phyloP scores from a whole-genome alignment of 2,888 invertebrate species.

The Junonia oenone region DNA sequence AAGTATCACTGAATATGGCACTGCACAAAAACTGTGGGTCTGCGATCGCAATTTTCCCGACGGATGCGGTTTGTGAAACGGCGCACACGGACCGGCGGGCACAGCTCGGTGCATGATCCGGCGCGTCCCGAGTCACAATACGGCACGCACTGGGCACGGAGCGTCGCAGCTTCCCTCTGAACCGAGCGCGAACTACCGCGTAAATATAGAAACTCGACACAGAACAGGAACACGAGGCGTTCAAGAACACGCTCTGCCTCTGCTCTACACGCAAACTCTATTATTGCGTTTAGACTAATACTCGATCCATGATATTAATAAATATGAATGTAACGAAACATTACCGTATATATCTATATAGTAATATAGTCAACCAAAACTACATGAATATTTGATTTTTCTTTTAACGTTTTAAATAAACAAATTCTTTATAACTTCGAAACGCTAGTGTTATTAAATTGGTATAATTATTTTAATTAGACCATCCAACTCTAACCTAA shows the following conservation, averaged over 20 bases:
- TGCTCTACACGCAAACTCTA: conserved; percentile 35
- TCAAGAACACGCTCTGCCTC: conserved; percentile 46
- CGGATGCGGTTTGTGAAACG: conserved; percentile 40
- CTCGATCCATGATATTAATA: background rate
- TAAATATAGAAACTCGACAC: conserved; percentile 72
- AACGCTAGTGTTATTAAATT: too few relatives aligned
- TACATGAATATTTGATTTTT: too few relatives aligned
- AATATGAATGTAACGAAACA: background rate
- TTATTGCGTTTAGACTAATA: conserved; percentile 34
- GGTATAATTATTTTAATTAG: too few relatives aligned
- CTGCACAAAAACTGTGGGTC: conserved; percentile 44
- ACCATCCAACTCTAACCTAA: too few relatives aligned
- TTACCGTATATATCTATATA: background rate
- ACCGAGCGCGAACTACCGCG: conserved; percentile 62
- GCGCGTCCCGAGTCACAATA: conserved; percentile 49
- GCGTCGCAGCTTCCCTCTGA: conserved; percentile 69
- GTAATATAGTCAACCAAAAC: too few relatives aligned
- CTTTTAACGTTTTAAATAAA: too few relatives aligned
- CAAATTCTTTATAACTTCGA: too few relatives aligned
- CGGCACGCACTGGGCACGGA: conserved; percentile 38
- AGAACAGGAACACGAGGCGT: conserved; percentile 66
- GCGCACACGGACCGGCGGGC: conserved; percentile 35
- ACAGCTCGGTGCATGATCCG: conserved; percentile 35
- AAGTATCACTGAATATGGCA: conserved; percentile 35
- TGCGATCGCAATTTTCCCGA: conserved; percentile 40